Base-by-base conservation (phyloP, 2,113 vertebrate genomes). In the Beaufortia kweichowensis region DNA sequence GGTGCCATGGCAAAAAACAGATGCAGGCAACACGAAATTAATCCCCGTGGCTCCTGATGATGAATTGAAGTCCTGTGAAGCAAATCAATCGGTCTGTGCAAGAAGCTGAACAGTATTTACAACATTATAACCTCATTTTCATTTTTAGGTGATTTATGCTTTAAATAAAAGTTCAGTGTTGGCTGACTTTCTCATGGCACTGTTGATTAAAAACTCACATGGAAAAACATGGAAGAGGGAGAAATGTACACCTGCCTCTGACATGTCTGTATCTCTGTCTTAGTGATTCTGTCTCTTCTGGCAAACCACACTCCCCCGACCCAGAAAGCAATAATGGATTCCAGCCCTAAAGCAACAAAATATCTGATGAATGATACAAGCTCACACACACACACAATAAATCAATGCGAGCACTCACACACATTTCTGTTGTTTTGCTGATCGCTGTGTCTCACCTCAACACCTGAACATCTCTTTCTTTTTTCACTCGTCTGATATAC, bases 241-340 rank as follows among this genome's bases (percentile, higher is more conserved):
- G 43, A 46, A 14, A n/a, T n/a, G n/a, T n/a, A n/a, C n/a, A n/a
- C n/a, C n/a, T n/a, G 70, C 67, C 67, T 73, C 60, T 74, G n/a
- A 76, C 64, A 60, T 31, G 83, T 62, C 60, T 29, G 76, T 3
- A 69, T 73, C 67, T 74, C 56, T 19, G 46, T 8, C 59, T 7
- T 24, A 79, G 67, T 79, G 10, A 23, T 69, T 28, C 19, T 53
- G 28, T 60, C 43, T 11, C 19, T 35, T 23, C 66, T 81, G 60
- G 70, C 63, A n/a, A n/a, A 5, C 67, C n/a, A 24, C 28, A 68
- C 75, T 76, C 23, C 65, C 71, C 17, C 35, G n/a, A n/a, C n/a
- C 43, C 63, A 62, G 46, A 71, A 73, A 61, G 71, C 71, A 74
- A 62, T 74, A 74, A 74, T 74, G 71, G 71, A 62, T 74, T 48